These are phyloP conservation scores for Amblyteles armatorius DNA, from an alignment of 2,888 invertebrate genomes.

Conservation along the genomic window DNA sequence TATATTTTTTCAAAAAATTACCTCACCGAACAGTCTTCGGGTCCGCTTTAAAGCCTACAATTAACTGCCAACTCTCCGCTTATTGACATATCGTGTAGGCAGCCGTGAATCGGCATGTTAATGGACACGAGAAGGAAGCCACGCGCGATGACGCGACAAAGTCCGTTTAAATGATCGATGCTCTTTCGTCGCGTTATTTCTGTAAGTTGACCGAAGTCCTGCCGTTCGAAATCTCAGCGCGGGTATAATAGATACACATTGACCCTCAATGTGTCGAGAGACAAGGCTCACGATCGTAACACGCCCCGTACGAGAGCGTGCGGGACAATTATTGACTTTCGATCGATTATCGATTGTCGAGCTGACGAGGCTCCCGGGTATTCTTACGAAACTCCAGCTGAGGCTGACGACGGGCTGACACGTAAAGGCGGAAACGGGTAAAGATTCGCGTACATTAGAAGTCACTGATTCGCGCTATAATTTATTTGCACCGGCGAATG, in stretches of 20 bases:
- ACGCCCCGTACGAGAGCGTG: neutral
- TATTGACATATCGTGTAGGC: conserved; percentile 69
- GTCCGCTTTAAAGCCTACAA: conserved; percentile 64
- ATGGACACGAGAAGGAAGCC: conserved; percentile 58
- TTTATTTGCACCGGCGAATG: neutral
- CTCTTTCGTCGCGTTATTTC: conserved; percentile 61
- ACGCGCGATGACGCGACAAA: conserved; percentile 79
- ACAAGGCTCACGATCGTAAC: neutral
- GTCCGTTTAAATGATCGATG: conserved; percentile 78
- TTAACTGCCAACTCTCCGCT: conserved; percentile 69
- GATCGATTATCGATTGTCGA: neutral
- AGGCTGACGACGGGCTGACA: neutral
- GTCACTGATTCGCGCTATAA: neutral
- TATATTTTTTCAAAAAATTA: conserved; percentile 18
- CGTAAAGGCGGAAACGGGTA: neutral
- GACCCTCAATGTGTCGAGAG: conserved; percentile 43
- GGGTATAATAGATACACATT: conserved; percentile 54
- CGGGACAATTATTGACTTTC: neutral
- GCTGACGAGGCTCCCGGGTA: neutral
- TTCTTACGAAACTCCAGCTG: neutral
- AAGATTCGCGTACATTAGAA: neutral
- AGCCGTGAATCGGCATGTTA: conserved; percentile 75
- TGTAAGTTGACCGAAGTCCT: conserved; percentile 31
- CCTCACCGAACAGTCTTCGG: neutral
- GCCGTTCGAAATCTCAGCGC: conserved; percentile 62